Conservation (phyloP, 2,888 invertebrate species). For the Corbicula japonica region DNA sequence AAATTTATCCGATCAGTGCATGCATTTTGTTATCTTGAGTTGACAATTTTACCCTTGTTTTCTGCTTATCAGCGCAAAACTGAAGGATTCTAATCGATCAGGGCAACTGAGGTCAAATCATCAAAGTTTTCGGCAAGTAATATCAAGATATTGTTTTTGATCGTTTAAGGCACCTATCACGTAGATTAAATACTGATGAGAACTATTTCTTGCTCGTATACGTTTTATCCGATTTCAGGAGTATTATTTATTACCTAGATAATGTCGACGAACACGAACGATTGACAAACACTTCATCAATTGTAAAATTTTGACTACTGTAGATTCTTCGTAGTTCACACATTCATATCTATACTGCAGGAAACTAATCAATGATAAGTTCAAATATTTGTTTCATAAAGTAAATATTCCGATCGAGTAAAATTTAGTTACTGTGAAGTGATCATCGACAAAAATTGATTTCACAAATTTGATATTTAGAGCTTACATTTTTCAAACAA, state of each 20-base stretch:
- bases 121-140: conserved; percentile 5
- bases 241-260: too few species aligned
- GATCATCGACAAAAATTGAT: too few species aligned
- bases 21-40: background rate
- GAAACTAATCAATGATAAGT: conserved; percentile 29
- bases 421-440: background rate
- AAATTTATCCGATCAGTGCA: background rate
- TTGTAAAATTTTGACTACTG: conserved; percentile 18
- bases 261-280: conserved; percentile 2
- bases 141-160: too few species aligned
- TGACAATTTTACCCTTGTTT: conserved; percentile 1
- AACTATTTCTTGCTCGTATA: too few species aligned
- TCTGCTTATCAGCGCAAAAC: conserved; percentile 16
- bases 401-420: conserved; percentile 22
- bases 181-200: too few species aligned
- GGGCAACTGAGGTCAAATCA: conserved; percentile 8
- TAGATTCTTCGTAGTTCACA: conserved; percentile 3
- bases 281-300: conserved; percentile 20
- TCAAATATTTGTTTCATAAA: conserved; percentile 50
- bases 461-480: too few species aligned
- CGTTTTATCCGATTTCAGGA: too few species aligned
- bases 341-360: conserved; percentile 1
- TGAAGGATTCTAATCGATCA: conserved; percentile 19
- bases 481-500: too few species aligned
- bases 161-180: too few species aligned